These are phyloP conservation scores for Diachrysia chrysitis DNA, from an alignment of 2,888 invertebrate genomes.

Conservation along the genomic window DNA sequence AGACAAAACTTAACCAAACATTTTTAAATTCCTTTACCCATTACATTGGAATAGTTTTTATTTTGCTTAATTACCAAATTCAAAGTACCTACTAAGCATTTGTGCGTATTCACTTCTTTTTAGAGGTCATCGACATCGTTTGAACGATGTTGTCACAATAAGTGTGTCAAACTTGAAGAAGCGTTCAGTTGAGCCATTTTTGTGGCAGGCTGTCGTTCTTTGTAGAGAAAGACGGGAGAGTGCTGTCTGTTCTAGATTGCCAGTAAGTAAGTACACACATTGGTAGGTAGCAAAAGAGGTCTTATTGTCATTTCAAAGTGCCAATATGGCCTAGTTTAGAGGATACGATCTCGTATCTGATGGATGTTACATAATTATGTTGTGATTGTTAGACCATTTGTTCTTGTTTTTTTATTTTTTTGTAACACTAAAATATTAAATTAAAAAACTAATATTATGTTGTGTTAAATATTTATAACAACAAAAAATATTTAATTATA, in stretches of 20 bases:
- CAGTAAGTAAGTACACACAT: background rate
- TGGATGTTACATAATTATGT: too few relatives aligned
- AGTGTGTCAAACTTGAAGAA: background rate
- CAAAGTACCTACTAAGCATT: background rate
- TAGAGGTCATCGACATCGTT: background rate
- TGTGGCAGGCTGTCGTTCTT: constrained; percentile 2
- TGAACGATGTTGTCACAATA: background rate
- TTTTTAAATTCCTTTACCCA: too few relatives aligned
- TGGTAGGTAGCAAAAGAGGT: background rate
- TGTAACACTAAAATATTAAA: too few relatives aligned
- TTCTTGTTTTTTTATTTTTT: too few relatives aligned
- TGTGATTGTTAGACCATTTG: too few relatives aligned
- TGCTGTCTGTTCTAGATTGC: background rate
- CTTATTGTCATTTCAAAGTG: background rate
- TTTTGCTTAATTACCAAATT: background rate
- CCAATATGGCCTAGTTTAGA: background rate
- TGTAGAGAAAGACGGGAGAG: constrained; percentile 4
- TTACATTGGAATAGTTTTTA: too few relatives aligned
- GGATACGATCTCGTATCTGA: too few relatives aligned
- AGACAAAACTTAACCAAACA: background rate
- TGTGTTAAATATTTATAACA: too few relatives aligned
- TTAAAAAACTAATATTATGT: too few relatives aligned
- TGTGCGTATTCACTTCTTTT: background rate
- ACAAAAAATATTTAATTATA: too few relatives aligned
- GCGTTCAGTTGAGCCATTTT: background rate